These are phyloP conservation scores for Morbakka virulenta DNA, from an alignment of 30 jellyfish, hydroid and myxozoan genomes.

Conservation along the genomic window DNA sequence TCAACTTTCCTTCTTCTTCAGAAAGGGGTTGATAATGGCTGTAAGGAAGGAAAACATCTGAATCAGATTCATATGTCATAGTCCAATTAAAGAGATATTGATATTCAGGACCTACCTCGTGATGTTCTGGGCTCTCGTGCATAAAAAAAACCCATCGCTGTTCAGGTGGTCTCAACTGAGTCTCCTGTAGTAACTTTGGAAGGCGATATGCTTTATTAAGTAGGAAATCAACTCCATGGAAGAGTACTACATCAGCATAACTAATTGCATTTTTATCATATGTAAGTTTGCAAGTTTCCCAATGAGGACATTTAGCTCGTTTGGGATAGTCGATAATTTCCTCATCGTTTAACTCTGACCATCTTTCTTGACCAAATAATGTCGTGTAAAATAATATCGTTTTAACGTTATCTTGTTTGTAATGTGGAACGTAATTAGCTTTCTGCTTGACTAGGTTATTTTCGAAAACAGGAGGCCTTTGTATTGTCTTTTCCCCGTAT, in stretches of 20 bases:
- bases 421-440: too few species aligned
- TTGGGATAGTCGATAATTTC: not conserved
- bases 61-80: slow-evolving; percentile 26
- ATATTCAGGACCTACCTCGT: slow-evolving; percentile 4
- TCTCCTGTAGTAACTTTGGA: not conserved
- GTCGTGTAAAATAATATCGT: slow-evolving; percentile 25
- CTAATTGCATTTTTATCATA: slow-evolving; percentile 14
- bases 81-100: slow-evolving; percentile 32
- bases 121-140: slow-evolving; percentile 43
- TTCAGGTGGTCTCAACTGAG: not conserved
- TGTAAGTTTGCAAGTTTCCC: slow-evolving; percentile 22
- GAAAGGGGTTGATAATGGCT: slow-evolving; percentile 13
- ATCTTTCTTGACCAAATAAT: slow-evolving; percentile 10
- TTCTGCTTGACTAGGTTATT: too few species aligned
- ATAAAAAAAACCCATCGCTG: slow-evolving; percentile 58
- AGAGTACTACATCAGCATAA: slow-evolving; percentile 28
- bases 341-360: slow-evolving; percentile 10
- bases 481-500: too few species aligned
- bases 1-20: not conserved
- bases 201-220: not conserved
- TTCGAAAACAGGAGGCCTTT: too few species aligned
- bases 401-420: not conserved
- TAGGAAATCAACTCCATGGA: slow-evolving; percentile 44
- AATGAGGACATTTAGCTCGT: not conserved
- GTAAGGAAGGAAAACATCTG: slow-evolving; percentile 36